These are phyloP conservation scores for Zoanthus sansibaricus DNA, from an alignment of 92 coral and sea anemone genomes.

Conservation along the genomic window DNA sequence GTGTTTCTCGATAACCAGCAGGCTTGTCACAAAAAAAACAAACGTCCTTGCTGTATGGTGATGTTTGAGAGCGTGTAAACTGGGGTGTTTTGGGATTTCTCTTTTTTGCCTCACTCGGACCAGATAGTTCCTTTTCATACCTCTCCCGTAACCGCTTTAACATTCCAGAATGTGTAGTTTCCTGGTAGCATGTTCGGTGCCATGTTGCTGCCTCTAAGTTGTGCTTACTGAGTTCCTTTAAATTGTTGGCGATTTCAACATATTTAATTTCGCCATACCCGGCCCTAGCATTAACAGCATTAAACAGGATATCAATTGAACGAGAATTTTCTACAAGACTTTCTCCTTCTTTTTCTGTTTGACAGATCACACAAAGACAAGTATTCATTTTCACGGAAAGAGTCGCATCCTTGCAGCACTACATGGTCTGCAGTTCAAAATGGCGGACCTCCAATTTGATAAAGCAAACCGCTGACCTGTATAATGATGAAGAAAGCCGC, in stretches of 20 bases:
- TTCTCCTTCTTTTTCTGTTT: constrained; percentile 42
- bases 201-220: constrained; percentile 51
- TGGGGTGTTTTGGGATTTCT: constrained; percentile 39
- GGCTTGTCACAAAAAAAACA: constrained; percentile 38
- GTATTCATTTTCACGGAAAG: constrained; percentile 17
- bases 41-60: constrained; percentile 32
- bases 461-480: constrained; percentile 30
- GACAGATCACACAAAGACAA: constrained; percentile 47
- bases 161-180: constrained; percentile 32
- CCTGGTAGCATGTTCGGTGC: constrained; percentile 55
- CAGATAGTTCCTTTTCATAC: constrained; percentile 46
- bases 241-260: constrained; percentile 41
- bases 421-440: constrained; percentile 55
- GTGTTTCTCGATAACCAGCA: constrained; percentile 41
- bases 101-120: constrained; percentile 24
- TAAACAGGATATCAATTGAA: constrained; percentile 35
- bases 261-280: constrained; percentile 54
- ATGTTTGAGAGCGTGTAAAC: constrained; percentile 26
- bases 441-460: constrained; percentile 40
- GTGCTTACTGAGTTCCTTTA: constrained; percentile 35
- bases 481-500: not conserved
- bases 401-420: constrained; percentile 29
- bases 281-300: constrained; percentile 50
- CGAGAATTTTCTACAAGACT: constrained; percentile 33
- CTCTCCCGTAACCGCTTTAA: constrained; percentile 36